A percentile compares a stretch with the other conserved stretches of the same genome.
Evolutionary conservation across 2,888 invertebrate genomes (phyloP).

Genomic region (Poecilobothrus nobilitatus): DNA sequence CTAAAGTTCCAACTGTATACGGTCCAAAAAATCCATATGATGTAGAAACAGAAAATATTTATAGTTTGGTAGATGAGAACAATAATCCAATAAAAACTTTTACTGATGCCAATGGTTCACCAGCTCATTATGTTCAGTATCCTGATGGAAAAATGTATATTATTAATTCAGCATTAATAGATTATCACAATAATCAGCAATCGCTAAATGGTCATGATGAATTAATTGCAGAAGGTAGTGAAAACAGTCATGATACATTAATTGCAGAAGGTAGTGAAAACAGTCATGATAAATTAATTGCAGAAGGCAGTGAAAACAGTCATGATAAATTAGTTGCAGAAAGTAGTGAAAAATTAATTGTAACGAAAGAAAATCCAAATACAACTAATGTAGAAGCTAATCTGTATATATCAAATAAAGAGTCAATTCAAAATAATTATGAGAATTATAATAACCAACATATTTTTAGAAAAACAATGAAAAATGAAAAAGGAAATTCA

Average conservation of each 20-base stretch:
- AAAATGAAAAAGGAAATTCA: not conserved
- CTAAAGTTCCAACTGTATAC: not conserved
- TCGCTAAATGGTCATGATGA: not conserved
- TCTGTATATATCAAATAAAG: too few relatives aligned
- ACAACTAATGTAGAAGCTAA: too few relatives aligned
- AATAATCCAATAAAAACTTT: not conserved
- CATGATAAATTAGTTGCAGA: not conserved
- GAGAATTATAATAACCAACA: too few relatives aligned
- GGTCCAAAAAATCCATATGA: not conserved
- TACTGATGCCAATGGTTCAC: not conserved
- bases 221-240: not conserved
- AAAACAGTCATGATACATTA: not conserved
- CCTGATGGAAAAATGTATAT: not conserved
- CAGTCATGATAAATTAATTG: not conserved
- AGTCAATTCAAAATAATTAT: too few relatives aligned
- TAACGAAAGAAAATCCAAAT: too few relatives aligned
- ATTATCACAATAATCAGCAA: not conserved
- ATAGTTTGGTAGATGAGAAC: not conserved
- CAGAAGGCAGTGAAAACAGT: not conserved
- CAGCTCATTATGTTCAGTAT: not conserved
- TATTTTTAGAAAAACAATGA: too few relatives aligned
- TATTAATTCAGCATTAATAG: not conserved
- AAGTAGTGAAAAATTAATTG: not conserved
- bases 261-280: not conserved
- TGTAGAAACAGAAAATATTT: too few relatives aligned